These are phyloP conservation scores for Capitulum mitella DNA, from an alignment of 2,888 invertebrate species.

Conservation along the genomic window DNA sequence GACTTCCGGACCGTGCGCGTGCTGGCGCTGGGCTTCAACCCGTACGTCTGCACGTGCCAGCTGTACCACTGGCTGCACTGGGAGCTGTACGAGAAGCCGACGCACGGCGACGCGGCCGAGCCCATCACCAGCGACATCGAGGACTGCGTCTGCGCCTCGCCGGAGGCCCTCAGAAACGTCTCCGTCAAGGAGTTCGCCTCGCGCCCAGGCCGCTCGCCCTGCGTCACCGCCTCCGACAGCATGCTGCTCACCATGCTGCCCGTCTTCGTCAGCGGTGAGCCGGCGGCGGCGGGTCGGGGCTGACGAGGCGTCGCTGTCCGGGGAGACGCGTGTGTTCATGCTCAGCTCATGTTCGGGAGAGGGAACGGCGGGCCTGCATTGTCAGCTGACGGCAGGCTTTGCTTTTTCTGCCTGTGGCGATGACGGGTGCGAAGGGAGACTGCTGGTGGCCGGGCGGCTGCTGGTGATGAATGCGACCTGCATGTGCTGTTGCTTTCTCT, in stretches of 20 bases:
- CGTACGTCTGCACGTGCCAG: neutral
- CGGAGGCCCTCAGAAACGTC: neutral
- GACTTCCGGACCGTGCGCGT: neutral
- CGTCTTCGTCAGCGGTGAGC: neutral
- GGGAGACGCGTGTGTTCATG: too few species aligned
- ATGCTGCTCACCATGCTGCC: neutral
- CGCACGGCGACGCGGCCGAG: neutral
- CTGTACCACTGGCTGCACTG: neutral
- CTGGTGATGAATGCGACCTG: too few species aligned
- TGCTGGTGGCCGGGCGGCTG: too few species aligned
- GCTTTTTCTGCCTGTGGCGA: too few species aligned
- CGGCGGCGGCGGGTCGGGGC: neutral
- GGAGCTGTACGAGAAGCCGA: neutral
- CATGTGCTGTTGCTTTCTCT: too few species aligned
- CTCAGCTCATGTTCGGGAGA: too few species aligned
- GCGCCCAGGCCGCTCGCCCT: neutral
- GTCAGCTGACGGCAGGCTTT: too few species aligned
- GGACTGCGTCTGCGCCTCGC: neutral
- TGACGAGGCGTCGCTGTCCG: too few species aligned
- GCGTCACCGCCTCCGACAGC: neutral
- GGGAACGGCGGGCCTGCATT: too few species aligned
- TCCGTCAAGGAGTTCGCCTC: neutral
- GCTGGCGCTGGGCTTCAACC: neutral
- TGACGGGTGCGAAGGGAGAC: too few species aligned
- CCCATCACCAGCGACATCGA: neutral